Percentiles rank a stretch among this genome's conserved stretches.
Conservation (phyloP, 2,888 invertebrate species). For the Auanema freiburgensis region DNA sequence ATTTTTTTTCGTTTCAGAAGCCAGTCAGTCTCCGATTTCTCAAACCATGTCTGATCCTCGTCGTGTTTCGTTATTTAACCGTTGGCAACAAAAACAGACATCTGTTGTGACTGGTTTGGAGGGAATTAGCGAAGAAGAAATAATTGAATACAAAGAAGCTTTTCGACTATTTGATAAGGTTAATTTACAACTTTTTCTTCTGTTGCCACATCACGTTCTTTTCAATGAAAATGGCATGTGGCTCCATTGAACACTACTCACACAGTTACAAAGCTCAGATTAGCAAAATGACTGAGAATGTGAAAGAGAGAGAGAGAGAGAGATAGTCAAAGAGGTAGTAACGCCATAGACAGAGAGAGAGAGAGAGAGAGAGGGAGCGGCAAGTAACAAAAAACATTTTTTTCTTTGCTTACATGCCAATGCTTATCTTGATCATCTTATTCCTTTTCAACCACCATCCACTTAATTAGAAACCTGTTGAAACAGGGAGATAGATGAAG, state of each 20-base stretch:
- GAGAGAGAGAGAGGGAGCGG: neutral
- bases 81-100: conserved; percentile 59
- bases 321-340: too few relatives aligned
- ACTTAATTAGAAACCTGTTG: too few relatives aligned
- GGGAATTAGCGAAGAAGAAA: conserved; percentile 62
- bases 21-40: too few relatives aligned
- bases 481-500: too few relatives aligned
- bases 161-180: conserved; percentile 64
- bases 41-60: conserved; percentile 49
- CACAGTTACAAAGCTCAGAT: neutral
- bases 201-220: conserved; percentile 3
- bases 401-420: neutral
- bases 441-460: too few relatives aligned
- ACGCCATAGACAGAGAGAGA: too few relatives aligned
- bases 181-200: conserved; percentile 7
- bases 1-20: too few relatives aligned
- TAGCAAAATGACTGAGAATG: too few relatives aligned
- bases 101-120: conserved; percentile 48
- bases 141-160: conserved; percentile 63
- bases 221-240: neutral
- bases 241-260: neutral
- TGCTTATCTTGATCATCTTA: neutral
- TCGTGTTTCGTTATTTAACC: conserved; percentile 60
- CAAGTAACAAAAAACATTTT: neutral
- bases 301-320: neutral